phyloP scores from a whole-genome alignment of 1,140 invertebrate species.

The Vanessa tameamea region DNA sequence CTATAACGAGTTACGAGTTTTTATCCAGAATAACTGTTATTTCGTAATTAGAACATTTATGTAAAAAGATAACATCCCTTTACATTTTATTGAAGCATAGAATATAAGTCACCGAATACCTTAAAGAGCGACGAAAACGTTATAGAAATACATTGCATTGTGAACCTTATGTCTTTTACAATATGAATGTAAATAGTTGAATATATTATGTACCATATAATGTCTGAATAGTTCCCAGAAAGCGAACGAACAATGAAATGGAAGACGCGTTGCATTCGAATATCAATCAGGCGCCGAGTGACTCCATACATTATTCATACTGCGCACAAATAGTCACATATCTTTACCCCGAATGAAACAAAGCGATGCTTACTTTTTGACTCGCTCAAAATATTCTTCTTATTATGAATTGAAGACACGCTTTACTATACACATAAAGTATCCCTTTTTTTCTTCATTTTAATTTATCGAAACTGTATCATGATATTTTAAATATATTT shows the following conservation, averaged over 20 bases:
- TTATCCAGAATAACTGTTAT: too few relatives aligned
- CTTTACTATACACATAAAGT: too few relatives aligned
- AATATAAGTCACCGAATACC: not conserved
- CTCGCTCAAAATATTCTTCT: too few relatives aligned
- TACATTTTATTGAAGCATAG: not conserved
- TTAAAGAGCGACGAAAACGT: not conserved
- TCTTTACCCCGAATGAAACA: not conserved
- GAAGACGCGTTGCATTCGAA: not conserved
- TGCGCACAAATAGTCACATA: not conserved
- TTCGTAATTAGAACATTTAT: too few relatives aligned
- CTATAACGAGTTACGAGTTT: too few relatives aligned
- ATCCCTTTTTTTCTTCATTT: too few relatives aligned
- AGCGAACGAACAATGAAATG: not conserved
- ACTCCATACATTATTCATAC: slow-evolving; percentile 18
- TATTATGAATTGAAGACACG: too few relatives aligned
- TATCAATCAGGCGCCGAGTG: slow-evolving; percentile 13
- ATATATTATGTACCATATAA: not conserved
- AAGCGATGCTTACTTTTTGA: not conserved
- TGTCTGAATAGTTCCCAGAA: slow-evolving; percentile 8
- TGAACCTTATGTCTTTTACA: not conserved
- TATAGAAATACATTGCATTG: not conserved
- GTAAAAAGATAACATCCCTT: not conserved
- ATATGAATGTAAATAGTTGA: not conserved
- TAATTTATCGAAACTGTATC: too few relatives aligned
- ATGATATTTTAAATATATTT: too few relatives aligned